Evolutionary conservation across 2,888 invertebrate genomes (phyloP).

Genomic region (Serripes groenlandicus): DNA sequence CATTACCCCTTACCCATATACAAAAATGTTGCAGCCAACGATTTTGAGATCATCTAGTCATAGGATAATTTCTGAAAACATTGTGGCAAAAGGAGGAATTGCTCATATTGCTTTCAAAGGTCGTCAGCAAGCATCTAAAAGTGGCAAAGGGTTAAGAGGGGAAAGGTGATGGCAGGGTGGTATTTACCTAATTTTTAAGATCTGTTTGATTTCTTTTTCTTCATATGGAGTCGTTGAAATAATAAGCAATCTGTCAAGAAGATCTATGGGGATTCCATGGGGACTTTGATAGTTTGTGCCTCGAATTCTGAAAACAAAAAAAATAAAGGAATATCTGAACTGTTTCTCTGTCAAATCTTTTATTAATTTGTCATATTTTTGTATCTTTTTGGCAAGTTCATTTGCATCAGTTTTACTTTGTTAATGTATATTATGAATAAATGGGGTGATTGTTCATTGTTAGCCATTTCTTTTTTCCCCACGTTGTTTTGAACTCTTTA

Average conservation of each 20-base stretch:
- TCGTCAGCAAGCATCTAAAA: too few species aligned
- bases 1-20: not conserved
- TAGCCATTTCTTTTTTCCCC: not conserved
- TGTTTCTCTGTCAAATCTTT: too few species aligned
- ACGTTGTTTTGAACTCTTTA: not conserved
- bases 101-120: too few species aligned
- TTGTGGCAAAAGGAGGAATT: not conserved
- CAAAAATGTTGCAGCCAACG: not conserved
- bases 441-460: not conserved
- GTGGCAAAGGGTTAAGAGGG: not conserved
- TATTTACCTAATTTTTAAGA: slow-evolving; percentile 92
- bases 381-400: too few species aligned
- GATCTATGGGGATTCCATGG: slow-evolving; percentile 98
- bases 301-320: slow-evolving; percentile 90
- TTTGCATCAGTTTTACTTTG: too few species aligned
- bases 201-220: slow-evolving; percentile 95
- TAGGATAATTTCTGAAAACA: too few species aligned
- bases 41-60: too few species aligned
- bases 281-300: slow-evolving; percentile 98
- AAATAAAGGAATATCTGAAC: too few species aligned
- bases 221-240: slow-evolving; percentile 96
- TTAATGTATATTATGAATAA: too few species aligned
- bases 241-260: slow-evolving; percentile 97
- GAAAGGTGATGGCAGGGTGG: not conserved
- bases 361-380: too few species aligned